Base-by-base conservation (phyloP, 2,797 vertebrate genomes). In the Macropodus opercularis region DNA sequence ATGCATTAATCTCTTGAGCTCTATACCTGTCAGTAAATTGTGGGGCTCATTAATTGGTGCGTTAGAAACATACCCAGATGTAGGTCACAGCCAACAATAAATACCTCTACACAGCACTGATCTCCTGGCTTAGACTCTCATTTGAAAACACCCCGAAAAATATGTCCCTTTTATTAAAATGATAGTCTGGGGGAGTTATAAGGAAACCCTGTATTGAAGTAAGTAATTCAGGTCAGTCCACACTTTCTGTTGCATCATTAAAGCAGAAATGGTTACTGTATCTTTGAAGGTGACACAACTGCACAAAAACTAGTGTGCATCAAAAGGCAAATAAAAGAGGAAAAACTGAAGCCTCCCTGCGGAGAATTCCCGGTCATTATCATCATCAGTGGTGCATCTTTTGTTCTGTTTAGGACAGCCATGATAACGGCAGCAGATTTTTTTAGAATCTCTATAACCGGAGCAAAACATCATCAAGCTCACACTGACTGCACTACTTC, bases 261-360 rank as follows among this genome's bases (percentile, higher is more conserved):
- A 40, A 71, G 47, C 11, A 47, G 34, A 62, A 27, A 22, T n/a
- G 3, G 57, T 74, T 64, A 32, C 62, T 39, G 31, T 10, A 36
- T 57, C 59, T 78, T 62, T 78, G 72, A 75, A 63, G 6, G 64
- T 59, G 60, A 63, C 54, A 71, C 43, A 23, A 29, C 21, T 36
- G n/a, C 39, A 50, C 21, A 39, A 51, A 64, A 69, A 36, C 21
- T 34, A 50, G 50, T 10, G 23, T 35, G 18, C 36, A 53, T 26
- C 5, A 41, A 61, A 17, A 21, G 1, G 23, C 27, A 69, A 52
- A 75, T 55, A 48, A 71, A 70, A 72, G 70, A 70, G 56, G 72
- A 74, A 69, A 44, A 18, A 2, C 38, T 13, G 29, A 15, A 64
- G 41, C 46, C 65, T 69, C 48, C 67, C 49, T 31, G 63, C 65